Percentiles rank a stretch among this genome's conserved stretches.
These are phyloP conservation scores for Stercorarius parasiticus DNA, from an alignment of 2,113 vertebrate species.

Conservation along the genomic window DNA sequence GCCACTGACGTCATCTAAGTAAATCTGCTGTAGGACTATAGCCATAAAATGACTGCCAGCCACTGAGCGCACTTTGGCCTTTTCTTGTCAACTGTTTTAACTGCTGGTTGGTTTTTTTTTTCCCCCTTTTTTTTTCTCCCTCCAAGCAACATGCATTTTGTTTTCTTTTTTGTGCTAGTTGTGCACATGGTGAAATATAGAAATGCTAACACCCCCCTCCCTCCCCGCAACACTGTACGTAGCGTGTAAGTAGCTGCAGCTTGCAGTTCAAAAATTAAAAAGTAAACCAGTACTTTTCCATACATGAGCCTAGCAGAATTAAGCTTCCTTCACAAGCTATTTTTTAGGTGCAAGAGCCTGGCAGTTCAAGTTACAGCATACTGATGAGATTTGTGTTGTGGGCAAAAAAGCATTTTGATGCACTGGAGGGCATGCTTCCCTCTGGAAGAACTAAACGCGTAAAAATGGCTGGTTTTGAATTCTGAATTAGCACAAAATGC, in stretches of 20 bases:
- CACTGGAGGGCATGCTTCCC: not conserved
- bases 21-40: constrained; percentile 87
- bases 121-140: not conserved
- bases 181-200: not conserved
- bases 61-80: constrained; percentile 88
- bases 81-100: constrained; percentile 78
- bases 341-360: constrained; percentile 45
- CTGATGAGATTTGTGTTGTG: constrained; percentile 54
- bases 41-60: constrained; percentile 84
- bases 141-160: constrained; percentile 9
- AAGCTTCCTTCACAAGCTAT: constrained; percentile 30
- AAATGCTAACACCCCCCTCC: not conserved
- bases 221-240: fast-evolving
- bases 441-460: not conserved
- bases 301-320: constrained; percentile 33
- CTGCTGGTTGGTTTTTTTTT: constrained; percentile 20
- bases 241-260: not conserved
- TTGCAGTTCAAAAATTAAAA: constrained; percentile 36
- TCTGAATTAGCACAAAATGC: not conserved
- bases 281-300: constrained; percentile 69
- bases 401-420: constrained; percentile 51
- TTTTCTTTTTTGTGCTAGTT: not conserved
- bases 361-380: constrained; percentile 65
- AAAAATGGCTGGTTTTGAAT: not conserved
- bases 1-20: constrained; percentile 93